These are phyloP conservation scores for Ophion costatus DNA, from an alignment of 2,888 invertebrate genomes.

Conservation along the genomic window DNA sequence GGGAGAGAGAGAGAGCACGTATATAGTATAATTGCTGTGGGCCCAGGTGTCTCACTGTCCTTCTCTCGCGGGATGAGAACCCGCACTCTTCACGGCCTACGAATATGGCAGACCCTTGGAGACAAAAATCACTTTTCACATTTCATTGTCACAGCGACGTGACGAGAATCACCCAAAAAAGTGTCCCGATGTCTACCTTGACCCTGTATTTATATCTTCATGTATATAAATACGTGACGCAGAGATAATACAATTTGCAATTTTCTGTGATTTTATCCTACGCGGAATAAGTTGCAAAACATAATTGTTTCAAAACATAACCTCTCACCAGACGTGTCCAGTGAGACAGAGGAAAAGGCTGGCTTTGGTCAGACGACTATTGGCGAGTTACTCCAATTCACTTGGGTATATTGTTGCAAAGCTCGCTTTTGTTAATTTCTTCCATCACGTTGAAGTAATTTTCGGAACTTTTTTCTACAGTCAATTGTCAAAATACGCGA, in stretches of 20 bases:
- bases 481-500: no score
- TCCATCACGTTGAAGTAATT: background rate
- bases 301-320: background rate
- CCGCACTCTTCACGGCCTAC: constrained; percentile 38
- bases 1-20: background rate
- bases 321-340: background rate
- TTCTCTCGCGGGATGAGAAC: constrained; percentile 35
- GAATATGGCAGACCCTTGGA: constrained; percentile 23
- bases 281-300: background rate
- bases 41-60: constrained; percentile 23
- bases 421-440: background rate
- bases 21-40: constrained; percentile 10
- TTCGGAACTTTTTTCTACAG: no score
- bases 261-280: background rate
- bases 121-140: constrained; percentile 34
- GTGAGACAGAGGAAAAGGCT: background rate
- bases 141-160: constrained; percentile 42
- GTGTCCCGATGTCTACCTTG: constrained; percentile 14
- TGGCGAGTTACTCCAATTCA: background rate
- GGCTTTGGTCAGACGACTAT: constrained; percentile 1
- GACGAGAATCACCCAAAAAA: constrained; percentile 46
- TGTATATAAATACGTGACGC: background rate
- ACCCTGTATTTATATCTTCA: constrained; percentile 5
- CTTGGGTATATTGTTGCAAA: background rate
- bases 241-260: background rate